Base-by-base conservation (phyloP, 2,113 vertebrate genomes). In the Brachyhypopomus gauderio region DNA sequence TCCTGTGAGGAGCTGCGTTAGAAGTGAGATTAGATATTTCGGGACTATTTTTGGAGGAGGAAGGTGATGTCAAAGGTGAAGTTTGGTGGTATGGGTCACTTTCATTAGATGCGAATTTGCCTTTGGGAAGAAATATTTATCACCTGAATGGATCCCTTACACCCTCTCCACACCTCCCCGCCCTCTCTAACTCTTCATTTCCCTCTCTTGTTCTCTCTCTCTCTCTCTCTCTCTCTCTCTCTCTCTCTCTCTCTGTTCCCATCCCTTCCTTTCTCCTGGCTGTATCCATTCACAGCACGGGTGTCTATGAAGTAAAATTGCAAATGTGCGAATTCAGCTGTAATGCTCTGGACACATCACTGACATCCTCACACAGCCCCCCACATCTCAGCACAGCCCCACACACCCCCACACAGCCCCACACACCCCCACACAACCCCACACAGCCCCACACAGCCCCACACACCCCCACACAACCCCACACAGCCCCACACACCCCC, bases 371-470 rank as follows among this genome's bases (percentile, higher is more conserved):
- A 45, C 41, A 45, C 41, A 41, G 38, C 7, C 38, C 7, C 7
- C 3, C 38, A 41, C 38, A 3, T 41, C 38, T 4, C 3, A 41
- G 38, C 38, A 4, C 38, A 41, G 7, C 38, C 38, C 7, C 38
- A 41, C 38, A 41, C n/a, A n/a, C n/a, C n/a, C n/a, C n/a, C n/a
- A n/a, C n/a, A n/a, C 38, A 41, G 38, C 38, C 7, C 38, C 38
- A 41, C 38, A 41, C 38, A 7, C 7, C 38, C 7, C 38, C 3
- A 7, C 45, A 9, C 45, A 48, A n/a, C n/a, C n/a, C n/a, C n/a
- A n/a, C n/a, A n/a, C 72, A 85, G 48, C 79, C 62, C 80, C 75
- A 77, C 88, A 89, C 87, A 87, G 84, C 84, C 73, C 79, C 76
- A 58, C n/a, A n/a, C n/a, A 3, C 1, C 45, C 45, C 45, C 45